Evolutionary conservation across 2,113 vertebrate species (phyloP), one percentile per base, ranked within the genome.

Genomic region (Poecilia latipinna): DNA sequence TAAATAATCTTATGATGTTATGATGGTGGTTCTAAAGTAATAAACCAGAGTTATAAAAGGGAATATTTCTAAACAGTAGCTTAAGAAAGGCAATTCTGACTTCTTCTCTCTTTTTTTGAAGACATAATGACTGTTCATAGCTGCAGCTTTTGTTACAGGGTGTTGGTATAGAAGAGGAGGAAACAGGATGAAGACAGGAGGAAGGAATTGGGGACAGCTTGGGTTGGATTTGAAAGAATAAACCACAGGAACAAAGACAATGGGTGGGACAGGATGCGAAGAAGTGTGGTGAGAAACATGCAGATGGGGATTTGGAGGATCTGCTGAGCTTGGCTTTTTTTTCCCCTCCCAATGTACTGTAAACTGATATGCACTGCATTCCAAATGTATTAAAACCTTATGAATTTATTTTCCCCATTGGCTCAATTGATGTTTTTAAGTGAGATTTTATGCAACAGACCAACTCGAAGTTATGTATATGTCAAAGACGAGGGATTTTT

Each of bases 81-180:
- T 22, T 42, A 37, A 63, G 29, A 77, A 65, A 29, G 8, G 15
- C 2, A 48, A 48, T 15, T n/a, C 0, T 8, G 0, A 28, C 19
- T 12, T 11, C 10, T 37, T 11, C 0, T 37, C 11, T 12, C 0
- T 37, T 37, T 12, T 5, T 19, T 48, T 3, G 11, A 4, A n/a
- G 61, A 17, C 22, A 19, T 70, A 4, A n/a, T n/a, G 5, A 22
- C 44, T 13, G 31, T 75, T 86, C 70, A 65, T 73, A 28, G 70
- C 75, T 48, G 8, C 35, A 71, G 66, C 79, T 91, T 87, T 82
- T 85, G 80, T 90, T 85, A 86, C 90, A 87, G 62, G 67, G 74
- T 74, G 78, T 72, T 54, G 62, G 39, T 61, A 68, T 13, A 78
- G 61, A 67, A 77, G 86, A 77, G 71, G 72, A 72, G 73, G 88